These are phyloP conservation scores for Agraylea sexmaculata DNA, from an alignment of 1,140 invertebrate species.

Conservation along the genomic window DNA sequence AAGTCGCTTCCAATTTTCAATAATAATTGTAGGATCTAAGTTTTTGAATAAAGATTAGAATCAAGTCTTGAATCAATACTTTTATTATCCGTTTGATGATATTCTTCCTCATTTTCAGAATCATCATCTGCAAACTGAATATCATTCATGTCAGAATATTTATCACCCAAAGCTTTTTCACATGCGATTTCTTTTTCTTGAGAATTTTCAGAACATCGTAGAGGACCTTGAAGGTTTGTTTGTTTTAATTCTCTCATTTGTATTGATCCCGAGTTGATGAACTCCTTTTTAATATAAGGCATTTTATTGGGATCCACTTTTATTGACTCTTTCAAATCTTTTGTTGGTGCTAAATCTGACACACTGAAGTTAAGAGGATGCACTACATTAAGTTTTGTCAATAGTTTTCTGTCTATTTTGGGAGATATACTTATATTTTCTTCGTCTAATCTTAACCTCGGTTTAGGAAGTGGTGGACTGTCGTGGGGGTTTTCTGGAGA, in stretches of 20 bases:
- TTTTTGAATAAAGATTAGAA: no score
- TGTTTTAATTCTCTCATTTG: slow-evolving; percentile 34
- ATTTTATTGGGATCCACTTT: slow-evolving; percentile 13
- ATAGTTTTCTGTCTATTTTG: slow-evolving; percentile 29
- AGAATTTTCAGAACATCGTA: slow-evolving; percentile 27
- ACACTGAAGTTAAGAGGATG: slow-evolving; percentile 38
- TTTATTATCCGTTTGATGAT: no score
- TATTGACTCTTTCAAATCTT: slow-evolving; percentile 13
- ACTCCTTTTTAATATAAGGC: slow-evolving; percentile 24
- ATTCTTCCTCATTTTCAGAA: slow-evolving; percentile 36
- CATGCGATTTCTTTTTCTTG: slow-evolving; percentile 25
- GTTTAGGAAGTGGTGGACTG: slow-evolving; percentile 15
- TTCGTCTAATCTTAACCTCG: slow-evolving; percentile 24
- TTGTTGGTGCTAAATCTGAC: slow-evolving; percentile 18
- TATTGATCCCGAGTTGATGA: slow-evolving; percentile 28
- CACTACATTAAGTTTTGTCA: slow-evolving; percentile 34
- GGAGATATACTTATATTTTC: slow-evolving; percentile 30
- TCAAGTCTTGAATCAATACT: no score
- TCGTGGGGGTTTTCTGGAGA: slow-evolving; percentile 32
- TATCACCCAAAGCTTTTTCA: slow-evolving; percentile 29
- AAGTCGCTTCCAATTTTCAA: no score
- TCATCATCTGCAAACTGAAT: slow-evolving; percentile 38
- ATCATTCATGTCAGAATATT: slow-evolving; percentile 29
- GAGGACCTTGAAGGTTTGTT: slow-evolving; percentile 23
- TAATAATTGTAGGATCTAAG: no score